These are phyloP conservation scores for Malurus melanocephalus DNA, from an alignment of 2,113 vertebrate species.

Conservation along the genomic window DNA sequence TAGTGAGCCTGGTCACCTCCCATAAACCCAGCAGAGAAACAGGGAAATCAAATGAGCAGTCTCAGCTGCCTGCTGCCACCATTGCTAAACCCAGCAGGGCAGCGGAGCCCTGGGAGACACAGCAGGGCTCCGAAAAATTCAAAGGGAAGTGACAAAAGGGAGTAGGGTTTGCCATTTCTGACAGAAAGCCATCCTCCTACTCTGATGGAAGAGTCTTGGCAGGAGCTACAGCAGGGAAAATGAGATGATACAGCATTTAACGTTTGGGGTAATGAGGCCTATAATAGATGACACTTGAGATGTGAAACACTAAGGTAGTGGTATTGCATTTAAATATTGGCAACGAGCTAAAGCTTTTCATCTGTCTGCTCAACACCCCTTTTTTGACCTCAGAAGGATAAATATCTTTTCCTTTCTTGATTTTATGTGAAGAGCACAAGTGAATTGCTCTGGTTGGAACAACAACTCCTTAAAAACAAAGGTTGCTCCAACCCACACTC, in stretches of 20 bases:
- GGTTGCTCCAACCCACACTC: background rate
- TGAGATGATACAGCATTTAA: constrained; percentile 53
- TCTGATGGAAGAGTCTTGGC: constrained; percentile 44
- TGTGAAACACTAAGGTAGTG: constrained; percentile 51
- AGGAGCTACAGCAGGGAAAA: constrained; percentile 42
- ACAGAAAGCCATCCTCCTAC: constrained; percentile 8
- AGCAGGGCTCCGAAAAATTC: background rate
- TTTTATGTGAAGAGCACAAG: background rate
- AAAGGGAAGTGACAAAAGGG: background rate
- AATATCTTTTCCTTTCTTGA: background rate
- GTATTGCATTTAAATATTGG: constrained; percentile 69
- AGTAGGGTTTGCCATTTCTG: background rate
- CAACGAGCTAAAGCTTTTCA: constrained; percentile 49
- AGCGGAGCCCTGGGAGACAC: constrained; percentile 21
- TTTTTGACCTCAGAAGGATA: background rate
- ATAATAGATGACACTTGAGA: constrained; percentile 69
- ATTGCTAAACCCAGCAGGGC: constrained; percentile 14
- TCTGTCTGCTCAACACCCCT: background rate
- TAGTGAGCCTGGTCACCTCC: constrained; percentile 2
- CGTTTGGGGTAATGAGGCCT: constrained; percentile 69
- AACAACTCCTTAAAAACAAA: background rate
- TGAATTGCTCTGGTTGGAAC: background rate
- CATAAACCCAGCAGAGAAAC: background rate
- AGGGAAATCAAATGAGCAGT: constrained; percentile 36
- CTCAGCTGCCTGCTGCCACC: constrained; percentile 45